Evolutionary conservation across 2,113 vertebrate genomes (phyloP), one percentile per base, ranked within the genome.

Genomic region (Mesoclemmys tuberculata): DNA sequence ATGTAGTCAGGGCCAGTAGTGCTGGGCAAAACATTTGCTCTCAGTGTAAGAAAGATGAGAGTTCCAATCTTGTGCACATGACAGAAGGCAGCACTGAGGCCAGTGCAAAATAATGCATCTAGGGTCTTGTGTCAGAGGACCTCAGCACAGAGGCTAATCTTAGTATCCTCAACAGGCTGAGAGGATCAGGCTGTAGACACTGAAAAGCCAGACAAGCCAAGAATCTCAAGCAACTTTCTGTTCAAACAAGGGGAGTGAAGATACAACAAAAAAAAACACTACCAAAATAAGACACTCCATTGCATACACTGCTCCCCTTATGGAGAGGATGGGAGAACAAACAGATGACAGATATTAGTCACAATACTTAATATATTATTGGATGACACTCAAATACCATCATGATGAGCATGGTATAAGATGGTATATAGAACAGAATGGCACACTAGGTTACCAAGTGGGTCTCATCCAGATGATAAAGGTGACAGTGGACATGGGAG

Each of bases 161-260:
- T 24, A 5, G 27, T 10, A 95, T 93, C 48, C 93, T 95, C 64
- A 71, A 38, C n/a, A 38, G 64, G 19, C 35, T 85, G 49, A 92
- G 64, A 95, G 74, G 86, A 44, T 16, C 81, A n/a, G 51, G 48
- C 77, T 81, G 10, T 8, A 93, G 87, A 82, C 68, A 97, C 68
- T 46, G 10, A 86, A 88, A 51, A 88, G 18, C 86, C 2, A 12
- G 14, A 29, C 6, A 1, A 94, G 54, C 48, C 89, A 88, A 92
- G 77, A 92, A 58, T 52, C 88, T 90, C 80, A 88, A 81, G 58
- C 18, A 27, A 1, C 27, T 88, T 80, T 88, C 80, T 61, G 77
- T 90, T 94, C 87, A 49, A 93, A 96, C 82, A 26, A 94, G 95
- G 21, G 14, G 3, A 38, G n/a, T 38, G n/a, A 71, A 90, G 85